These are phyloP conservation scores for Gymnoscopelus braueri DNA, from an alignment of 2,797 vertebrate species.

Conservation along the genomic window DNA sequence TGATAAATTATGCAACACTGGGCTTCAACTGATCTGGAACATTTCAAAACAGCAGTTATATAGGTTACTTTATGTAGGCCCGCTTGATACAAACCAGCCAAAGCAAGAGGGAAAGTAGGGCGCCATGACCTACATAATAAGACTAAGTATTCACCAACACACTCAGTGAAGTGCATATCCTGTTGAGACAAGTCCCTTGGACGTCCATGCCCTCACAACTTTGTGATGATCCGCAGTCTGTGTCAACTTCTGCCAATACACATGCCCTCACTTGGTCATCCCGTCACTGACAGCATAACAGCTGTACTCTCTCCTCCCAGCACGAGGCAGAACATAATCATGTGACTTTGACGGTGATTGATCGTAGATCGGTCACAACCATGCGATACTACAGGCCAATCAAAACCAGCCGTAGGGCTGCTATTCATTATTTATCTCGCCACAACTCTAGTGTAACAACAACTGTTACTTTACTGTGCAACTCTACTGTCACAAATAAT, in stretches of 20 bases:
- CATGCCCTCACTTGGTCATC: not conserved
- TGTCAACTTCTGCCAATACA: constrained; percentile 14
- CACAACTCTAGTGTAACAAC: not conserved
- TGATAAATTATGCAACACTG: constrained; percentile 54
- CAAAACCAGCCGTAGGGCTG: not conserved
- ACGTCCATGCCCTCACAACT: constrained; percentile 21
- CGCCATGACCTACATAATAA: constrained; percentile 67
- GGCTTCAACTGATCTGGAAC: constrained; percentile 43
- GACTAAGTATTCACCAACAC: constrained; percentile 36
- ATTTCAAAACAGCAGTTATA: constrained; percentile 58
- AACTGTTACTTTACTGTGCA: too few relatives aligned
- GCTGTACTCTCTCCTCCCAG: not conserved
- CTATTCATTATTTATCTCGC: not conserved
- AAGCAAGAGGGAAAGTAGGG: constrained; percentile 60
- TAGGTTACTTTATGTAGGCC: constrained; percentile 63
- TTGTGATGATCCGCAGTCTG: constrained; percentile 3
- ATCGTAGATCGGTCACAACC: constrained; percentile 12
- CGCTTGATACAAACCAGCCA: constrained; percentile 55
- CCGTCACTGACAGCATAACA: constrained; percentile 1
- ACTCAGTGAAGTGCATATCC: constrained; percentile 25
- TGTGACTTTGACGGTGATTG: constrained; percentile 2
- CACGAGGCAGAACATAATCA: constrained; percentile 13
- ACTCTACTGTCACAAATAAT: not conserved
- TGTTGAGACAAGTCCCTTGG: constrained; percentile 19
- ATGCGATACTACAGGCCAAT: not conserved